Evolutionary conservation across 2,888 invertebrate genomes (phyloP), one percentile per base, ranked within the genome.

Genomic region (Phaonia tiefii): DNA sequence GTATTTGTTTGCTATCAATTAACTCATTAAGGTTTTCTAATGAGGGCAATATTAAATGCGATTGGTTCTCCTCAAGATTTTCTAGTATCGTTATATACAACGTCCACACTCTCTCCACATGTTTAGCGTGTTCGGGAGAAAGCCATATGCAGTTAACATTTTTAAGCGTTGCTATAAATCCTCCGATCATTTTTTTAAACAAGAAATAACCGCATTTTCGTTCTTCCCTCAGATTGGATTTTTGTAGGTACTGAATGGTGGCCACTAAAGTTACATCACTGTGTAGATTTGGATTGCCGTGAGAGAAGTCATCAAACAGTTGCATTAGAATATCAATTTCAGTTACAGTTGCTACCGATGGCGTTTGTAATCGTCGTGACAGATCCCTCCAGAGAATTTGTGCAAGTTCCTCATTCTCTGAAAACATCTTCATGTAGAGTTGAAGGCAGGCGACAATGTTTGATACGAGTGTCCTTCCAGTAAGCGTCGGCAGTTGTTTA

Each of bases 31-130:
- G 75, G 31, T 82, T 83, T 39, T 69, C 77, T 10, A 90, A 66
- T 0, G 89, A 87, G 11, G 90, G 90, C n/a, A 90, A 73, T 37
- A 90, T 87, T 4, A 90, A 74, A 76, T 90, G 90, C 1, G 90
- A 89, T 76, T 90, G 90, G 44, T 89, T 88, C 75, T 89, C 89
- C 67, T 90, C 89, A 1, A 90, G 79, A 66, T 86, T 88, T 75
- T 90, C 88, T 74, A 90, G 74, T n/a, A 89, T 85, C 2, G 85
- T 86, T 0, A 89, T 73, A 80, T 87, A 90, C 1, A 85, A 74
- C 4, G 72, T 46, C 88, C 89, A 90, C 3, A 85, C 84, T 0
- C 65, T 63, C 49, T 78, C 78, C 17, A 84, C 69, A 20, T 75
- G 39, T 31, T 65, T 42, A 20, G 39, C 39, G 26, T 69, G 42